Evolutionary conservation across 2,888 invertebrate species (phyloP).

Genomic region (Hemicrepidius hirtus): DNA sequence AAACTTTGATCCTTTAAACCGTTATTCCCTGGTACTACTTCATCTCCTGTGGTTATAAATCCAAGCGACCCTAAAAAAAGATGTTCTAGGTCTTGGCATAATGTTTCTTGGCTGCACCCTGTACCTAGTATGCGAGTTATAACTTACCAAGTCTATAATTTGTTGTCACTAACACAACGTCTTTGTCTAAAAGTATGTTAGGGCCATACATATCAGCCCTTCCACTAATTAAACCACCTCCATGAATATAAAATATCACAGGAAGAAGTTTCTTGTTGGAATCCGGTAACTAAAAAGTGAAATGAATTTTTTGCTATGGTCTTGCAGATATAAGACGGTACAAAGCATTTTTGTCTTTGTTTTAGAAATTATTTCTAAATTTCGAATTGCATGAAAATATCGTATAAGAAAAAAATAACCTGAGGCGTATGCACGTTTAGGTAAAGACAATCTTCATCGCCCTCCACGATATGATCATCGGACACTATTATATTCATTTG

Average conservation of each 20-base stretch:
- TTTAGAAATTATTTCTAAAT: no score
- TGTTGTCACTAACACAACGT: slow-evolving; percentile 80
- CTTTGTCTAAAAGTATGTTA: slow-evolving; percentile 80
- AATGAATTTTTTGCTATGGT: no score
- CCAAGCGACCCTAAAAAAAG: slow-evolving; percentile 64
- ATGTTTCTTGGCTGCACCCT: no score
- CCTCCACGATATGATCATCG: slow-evolving; percentile 71
- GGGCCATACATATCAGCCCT: slow-evolving; percentile 82
- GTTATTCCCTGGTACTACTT: slow-evolving; percentile 66
- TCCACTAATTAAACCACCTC: slow-evolving; percentile 85
- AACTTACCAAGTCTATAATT: slow-evolving; percentile 80
- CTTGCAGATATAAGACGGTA: no score
- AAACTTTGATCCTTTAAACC: slow-evolving; percentile 60
- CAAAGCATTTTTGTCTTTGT: no score
- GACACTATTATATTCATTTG: slow-evolving; percentile 78
- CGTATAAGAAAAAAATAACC: not conserved
- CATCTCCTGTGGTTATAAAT: slow-evolving; percentile 62
- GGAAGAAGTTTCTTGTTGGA: slow-evolving; percentile 70
- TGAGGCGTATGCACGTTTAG: slow-evolving; percentile 81
- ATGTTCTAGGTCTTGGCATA: no score
- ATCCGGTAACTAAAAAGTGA: slow-evolving; percentile 53
- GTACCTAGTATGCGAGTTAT: no score
- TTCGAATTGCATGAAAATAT: no score
- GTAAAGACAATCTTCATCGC: slow-evolving; percentile 89
- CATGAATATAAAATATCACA: slow-evolving; percentile 85